Base-by-base conservation (phyloP, 2,797 vertebrate genomes). In the Champsocephalus esox region DNA sequence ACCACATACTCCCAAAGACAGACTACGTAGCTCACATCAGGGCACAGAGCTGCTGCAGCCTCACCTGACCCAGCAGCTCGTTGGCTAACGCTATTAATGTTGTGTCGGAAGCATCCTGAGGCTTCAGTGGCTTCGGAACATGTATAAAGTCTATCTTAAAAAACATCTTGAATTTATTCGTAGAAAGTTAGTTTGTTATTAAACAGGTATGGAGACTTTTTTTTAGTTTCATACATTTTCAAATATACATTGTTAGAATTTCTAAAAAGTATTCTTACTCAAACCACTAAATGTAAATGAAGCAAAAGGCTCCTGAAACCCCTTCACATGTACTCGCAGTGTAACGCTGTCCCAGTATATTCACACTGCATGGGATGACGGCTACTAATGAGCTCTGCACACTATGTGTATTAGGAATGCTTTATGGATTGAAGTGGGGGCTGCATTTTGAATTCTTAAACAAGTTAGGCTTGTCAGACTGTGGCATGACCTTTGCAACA, bases 401-500 rank as follows among this genome's bases (percentile, higher is more conserved):
- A 54, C 19, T 4, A 38, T 60, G 7, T 12, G 21, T 1, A 55
- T 45, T 12, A 12, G 28, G 24, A 46, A 46, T 56, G 16, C 24
- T 43, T 45, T 8, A 5, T 32, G 17, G 46, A 59, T 69, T 49
- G 9, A 21, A 11, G 5, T 46, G 7, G 28, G 12, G 24, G 34
- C 49, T 51, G 16, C 16, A 14, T 34, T 56, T 28, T 34, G 28
- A 65, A 41, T 14, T 21, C 34, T 34, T 34, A 24, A 55, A 17
- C 24, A 46, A 34, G 12, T 21, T 51, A 12, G 10, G 13, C 44
- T 16, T 13, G 61, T 32, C 13, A 12, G 19, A 41, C 38, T 48
- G 21, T 41, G 66, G 61, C 62, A 48, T 71, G 63, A 58, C 16
- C 28, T 54, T 51, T 70, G 54, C 41, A 54, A 17, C 43, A 11